Evolutionary conservation across 2,888 invertebrate species (phyloP), one percentile per base, ranked within the genome.

Genomic region (Ichneumoninae sp.): DNA sequence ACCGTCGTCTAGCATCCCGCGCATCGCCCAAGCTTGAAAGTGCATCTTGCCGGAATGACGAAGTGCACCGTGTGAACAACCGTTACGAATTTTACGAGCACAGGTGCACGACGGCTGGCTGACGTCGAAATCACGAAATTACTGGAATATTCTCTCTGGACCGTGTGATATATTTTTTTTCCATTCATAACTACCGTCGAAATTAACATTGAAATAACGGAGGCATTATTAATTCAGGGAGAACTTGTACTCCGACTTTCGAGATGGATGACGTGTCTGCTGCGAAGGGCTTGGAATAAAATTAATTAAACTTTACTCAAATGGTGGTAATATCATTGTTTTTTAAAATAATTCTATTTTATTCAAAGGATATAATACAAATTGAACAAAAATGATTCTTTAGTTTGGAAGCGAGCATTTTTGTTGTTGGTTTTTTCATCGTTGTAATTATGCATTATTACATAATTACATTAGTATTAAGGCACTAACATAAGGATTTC

Each of bases 31-130:
- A 57, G 71, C 82, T 57, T 44, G 70, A 65, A 65, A 77, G 54
- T 77, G 69, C 79, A 75, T 83, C 69, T 70, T 69, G 40, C 47
- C 30, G 57, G 57, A 52, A 69, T 69, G 65, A 79, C 69, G 33
- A 66, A 80, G 79, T 80, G 72, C 72, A 54, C 16, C 26, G 47
- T 60, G 44, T 40, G 66, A 40, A 66, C 22, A 40, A 40, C 66
- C 36, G 66, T 66, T 66, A 40, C 40, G 40, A 36, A 66, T 40
- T 66, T 66, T 66, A 22, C 40, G 19, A 66, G 40, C 40, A 19
- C 66, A 66, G 19, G 36, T 19, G 66, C 40, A 36, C 30, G 30
- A 62, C 60, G 30, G 30, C 60, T 16, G 60, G 33, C 16, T 62
- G 60, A n/a, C 60, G 60, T 33, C 60, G 30, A 62, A 62, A 62